Evolutionary conservation across 1,140 invertebrate genomes (phyloP).

Genomic region (Musca domestica): DNA sequence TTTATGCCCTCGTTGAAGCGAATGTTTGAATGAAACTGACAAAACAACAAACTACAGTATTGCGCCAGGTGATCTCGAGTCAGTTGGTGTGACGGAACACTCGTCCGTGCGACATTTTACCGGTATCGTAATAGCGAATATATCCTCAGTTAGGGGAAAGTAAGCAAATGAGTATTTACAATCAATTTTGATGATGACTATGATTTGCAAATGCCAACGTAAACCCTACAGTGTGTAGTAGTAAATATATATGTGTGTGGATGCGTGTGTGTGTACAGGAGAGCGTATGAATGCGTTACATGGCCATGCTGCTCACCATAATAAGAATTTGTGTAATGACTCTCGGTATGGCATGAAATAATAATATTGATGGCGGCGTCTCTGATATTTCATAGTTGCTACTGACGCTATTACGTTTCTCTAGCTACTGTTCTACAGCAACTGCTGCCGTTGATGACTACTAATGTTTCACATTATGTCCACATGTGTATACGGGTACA

Average conservation of each 20-base stretch:
- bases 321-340: too few relatives aligned
- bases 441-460: neutral
- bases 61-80: too few relatives aligned
- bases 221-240: neutral
- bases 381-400: neutral
- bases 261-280: neutral
- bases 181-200: conserved; percentile 5
- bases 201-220: neutral
- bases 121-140: too few relatives aligned
- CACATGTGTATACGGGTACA: neutral
- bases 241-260: neutral
- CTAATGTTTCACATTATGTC: too few relatives aligned
- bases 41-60: too few relatives aligned
- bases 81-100: too few relatives aligned
- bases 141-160: too few relatives aligned
- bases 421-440: neutral
- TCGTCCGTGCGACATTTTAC: too few relatives aligned
- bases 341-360: neutral
- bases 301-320: neutral
- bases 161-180: neutral
- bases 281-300: too few relatives aligned
- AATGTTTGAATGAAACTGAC: too few relatives aligned
- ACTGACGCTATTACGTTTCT: neutral
- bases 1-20: too few relatives aligned
- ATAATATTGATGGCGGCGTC: neutral